A percentile compares a stretch with the other conserved stretches of the same genome.
Evolutionary conservation across 92 coral and sea anemone species (phyloP).

Genomic region (Zoanthus gigantus): DNA sequence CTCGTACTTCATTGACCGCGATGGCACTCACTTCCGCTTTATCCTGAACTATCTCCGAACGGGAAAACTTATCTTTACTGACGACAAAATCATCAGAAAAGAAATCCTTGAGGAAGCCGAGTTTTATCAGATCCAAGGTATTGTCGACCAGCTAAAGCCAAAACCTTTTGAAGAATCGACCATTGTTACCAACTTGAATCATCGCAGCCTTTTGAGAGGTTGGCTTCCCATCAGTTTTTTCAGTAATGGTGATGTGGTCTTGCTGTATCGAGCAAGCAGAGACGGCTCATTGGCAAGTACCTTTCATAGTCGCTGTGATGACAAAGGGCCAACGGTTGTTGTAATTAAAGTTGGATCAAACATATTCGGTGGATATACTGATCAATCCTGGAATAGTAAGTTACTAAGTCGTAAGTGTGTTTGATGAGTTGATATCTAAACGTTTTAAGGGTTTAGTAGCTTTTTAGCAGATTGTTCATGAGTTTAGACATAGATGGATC

Average conservation of each 20-base stretch:
- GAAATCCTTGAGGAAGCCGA: slow-evolving; percentile 72
- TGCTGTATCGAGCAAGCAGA: slow-evolving; percentile 8
- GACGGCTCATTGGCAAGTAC: slow-evolving; percentile 19
- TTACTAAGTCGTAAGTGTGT: no score
- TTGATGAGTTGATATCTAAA: not conserved
- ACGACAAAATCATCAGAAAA: slow-evolving; percentile 36
- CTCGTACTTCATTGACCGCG: slow-evolving; percentile 71
- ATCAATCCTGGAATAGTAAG: slow-evolving; percentile 30
- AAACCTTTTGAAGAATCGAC: slow-evolving; percentile 13
- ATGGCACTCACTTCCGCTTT: slow-evolving; percentile 74
- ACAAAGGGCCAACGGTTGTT: slow-evolving; percentile 24
- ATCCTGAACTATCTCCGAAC: slow-evolving; percentile 71
- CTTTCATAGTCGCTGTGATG: slow-evolving; percentile 43
- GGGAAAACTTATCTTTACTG: slow-evolving; percentile 69
- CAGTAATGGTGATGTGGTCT: not conserved
- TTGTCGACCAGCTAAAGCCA: slow-evolving; percentile 45
- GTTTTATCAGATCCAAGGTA: slow-evolving; percentile 68
- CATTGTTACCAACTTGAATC: not conserved
- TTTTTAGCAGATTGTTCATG: not conserved
- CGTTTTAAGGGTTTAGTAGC: not conserved
- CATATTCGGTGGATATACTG: slow-evolving; percentile 35
- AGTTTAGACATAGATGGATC: no score
- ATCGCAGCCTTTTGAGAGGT: not conserved
- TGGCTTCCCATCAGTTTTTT: not conserved
- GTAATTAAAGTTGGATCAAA: not conserved